Conservation (phyloP, 2,797 vertebrate genomes). For the Spatula clypeata region DNA sequence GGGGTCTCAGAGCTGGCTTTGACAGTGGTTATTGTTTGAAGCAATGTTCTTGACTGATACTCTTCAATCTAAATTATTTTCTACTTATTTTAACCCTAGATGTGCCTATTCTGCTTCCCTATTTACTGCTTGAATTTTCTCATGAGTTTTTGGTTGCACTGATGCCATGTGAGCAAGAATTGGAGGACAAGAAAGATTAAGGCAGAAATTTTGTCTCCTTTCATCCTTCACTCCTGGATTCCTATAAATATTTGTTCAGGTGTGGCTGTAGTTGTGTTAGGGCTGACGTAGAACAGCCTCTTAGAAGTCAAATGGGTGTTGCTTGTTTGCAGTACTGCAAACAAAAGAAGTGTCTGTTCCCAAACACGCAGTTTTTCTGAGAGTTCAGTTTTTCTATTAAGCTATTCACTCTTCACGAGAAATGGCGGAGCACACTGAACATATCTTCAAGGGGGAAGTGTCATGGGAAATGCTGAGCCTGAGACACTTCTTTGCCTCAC, state of each 20-base stretch:
- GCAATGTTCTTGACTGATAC: rapidly evolving
- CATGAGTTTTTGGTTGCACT: neutral
- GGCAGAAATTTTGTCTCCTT: neutral
- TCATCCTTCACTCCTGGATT: neutral
- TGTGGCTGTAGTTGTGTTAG: neutral
- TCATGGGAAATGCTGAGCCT: neutral
- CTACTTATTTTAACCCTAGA: neutral
- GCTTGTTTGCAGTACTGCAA: neutral
- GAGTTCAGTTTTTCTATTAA: neutral
- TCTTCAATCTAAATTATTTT: neutral
- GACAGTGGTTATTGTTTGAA: neutral
- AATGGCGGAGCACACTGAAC: neutral
- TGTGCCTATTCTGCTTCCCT: neutral
- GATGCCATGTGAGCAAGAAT: neutral
- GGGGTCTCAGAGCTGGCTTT: neutral
- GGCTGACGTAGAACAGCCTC: neutral
- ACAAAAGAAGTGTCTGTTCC: neutral
- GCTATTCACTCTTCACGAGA: neutral
- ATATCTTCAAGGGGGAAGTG: neutral
- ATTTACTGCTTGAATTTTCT: neutral
- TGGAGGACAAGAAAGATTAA: neutral
- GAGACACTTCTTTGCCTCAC: neutral
- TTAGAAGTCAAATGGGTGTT: neutral
- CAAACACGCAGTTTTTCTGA: neutral
- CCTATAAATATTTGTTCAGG: neutral